A percentile compares a stretch with the other conserved stretches of the same genome.
phyloP scores from a whole-genome alignment of 2,113 vertebrate genomes.

The Pheucticus melanocephalus region DNA sequence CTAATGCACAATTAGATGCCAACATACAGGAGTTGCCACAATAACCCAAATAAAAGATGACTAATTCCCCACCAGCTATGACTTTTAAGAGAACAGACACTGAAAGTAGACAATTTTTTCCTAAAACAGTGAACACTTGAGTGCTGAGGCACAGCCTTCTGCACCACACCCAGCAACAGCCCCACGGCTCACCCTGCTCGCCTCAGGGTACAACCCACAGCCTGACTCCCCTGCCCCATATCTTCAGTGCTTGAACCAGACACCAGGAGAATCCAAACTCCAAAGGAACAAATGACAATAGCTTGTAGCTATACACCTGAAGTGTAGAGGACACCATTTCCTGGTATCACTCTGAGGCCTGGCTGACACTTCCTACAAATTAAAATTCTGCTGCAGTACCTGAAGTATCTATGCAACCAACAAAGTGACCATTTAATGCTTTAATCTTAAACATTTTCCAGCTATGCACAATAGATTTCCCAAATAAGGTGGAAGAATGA shows the following conservation, averaged over 20 bases:
- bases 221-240: background rate
- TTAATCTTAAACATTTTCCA: background rate
- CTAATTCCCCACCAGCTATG: background rate
- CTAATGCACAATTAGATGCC: background rate
- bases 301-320: background rate
- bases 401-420: background rate
- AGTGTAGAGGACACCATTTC: background rate
- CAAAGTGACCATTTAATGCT: background rate
- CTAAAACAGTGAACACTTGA: fast-evolving
- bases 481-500: background rate
- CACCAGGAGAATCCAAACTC: background rate
- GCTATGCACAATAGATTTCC: background rate
- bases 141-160: background rate
- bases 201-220: no score
- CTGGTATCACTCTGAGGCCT: background rate
- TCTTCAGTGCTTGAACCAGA: background rate
- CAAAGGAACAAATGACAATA: background rate
- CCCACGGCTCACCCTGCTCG: fast-evolving
- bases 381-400: background rate
- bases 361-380: background rate
- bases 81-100: background rate
- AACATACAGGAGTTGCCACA: background rate
- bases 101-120: background rate
- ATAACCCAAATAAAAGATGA: background rate
- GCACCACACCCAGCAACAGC: background rate